Evolutionary conservation across 1,140 invertebrate species (phyloP).

Genomic region (Tetramorium parvispinum): DNA sequence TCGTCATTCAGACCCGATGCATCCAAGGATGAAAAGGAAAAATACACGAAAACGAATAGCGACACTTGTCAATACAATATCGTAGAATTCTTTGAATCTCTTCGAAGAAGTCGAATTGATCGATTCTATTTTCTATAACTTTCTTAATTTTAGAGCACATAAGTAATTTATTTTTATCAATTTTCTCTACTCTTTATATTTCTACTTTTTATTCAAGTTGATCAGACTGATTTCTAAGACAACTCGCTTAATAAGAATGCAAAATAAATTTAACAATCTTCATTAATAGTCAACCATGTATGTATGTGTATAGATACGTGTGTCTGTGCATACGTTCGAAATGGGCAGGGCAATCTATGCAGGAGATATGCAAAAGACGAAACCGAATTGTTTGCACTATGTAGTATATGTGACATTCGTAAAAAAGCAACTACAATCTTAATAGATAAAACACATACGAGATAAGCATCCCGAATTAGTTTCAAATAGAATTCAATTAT

Average conservation of each 20-base stretch:
- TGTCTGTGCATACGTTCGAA: not conserved
- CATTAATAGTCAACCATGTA: not conserved
- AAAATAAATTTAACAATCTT: not conserved
- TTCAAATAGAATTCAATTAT: constrained; percentile 30
- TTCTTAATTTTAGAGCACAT: not conserved
- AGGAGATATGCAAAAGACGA: not conserved
- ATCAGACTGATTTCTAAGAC: not conserved
- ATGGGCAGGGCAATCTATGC: not conserved
- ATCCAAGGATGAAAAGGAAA: constrained; percentile 2
- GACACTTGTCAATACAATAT: not conserved
- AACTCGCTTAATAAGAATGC: no score
- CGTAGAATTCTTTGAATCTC: not conserved
- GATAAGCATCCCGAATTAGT: constrained; percentile 6
- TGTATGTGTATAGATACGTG: no score
- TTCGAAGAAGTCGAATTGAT: not conserved
- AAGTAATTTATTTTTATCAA: not conserved
- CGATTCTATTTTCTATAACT: not conserved
- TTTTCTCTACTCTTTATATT: not conserved
- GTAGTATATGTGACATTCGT: not conserved
- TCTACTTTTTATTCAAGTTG: not conserved
- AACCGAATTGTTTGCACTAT: not conserved
- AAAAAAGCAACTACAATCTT: constrained; percentile 4
- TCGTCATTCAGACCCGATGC: constrained; percentile 3
- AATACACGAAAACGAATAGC: constrained; percentile 2
- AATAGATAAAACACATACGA: not conserved